phyloP scores from a whole-genome alignment of 1,140 invertebrate species.

The Drosophila elegans region DNA sequence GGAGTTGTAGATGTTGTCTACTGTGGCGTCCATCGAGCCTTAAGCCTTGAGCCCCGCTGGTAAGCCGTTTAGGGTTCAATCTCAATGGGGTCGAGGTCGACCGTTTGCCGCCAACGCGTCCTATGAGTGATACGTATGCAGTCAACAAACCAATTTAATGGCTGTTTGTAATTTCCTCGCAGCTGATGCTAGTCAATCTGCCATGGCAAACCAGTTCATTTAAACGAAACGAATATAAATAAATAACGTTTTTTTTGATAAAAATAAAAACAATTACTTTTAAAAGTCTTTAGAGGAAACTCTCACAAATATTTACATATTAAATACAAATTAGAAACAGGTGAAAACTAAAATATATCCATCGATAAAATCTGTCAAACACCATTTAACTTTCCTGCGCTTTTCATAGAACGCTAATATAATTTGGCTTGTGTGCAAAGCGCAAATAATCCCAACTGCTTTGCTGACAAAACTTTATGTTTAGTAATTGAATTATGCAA shows the following conservation, averaged over 20 bases:
- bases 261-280: no score
- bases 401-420: constrained; percentile 22
- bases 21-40: constrained; percentile 25
- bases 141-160: constrained; percentile 28
- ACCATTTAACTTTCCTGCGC: constrained; percentile 14
- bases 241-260: no score
- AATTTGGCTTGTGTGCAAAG: constrained; percentile 30
- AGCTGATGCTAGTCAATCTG: no score
- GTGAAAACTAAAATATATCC: neutral
- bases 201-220: neutral
- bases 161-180: constrained; percentile 2
- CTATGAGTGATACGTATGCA: constrained; percentile 63
- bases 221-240: neutral
- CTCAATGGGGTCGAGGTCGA: constrained; percentile 51
- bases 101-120: constrained; percentile 52
- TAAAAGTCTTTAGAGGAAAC: no score
- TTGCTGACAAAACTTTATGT: constrained; percentile 19
- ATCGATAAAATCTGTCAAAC: constrained; percentile 2
- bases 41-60: constrained; percentile 45
- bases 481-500: constrained; percentile 45
- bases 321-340: neutral
- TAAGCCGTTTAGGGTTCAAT: constrained; percentile 69
- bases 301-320: no score
- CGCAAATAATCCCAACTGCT: constrained; percentile 31
- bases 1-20: constrained; percentile 18